Conservation (phyloP, 2,888 invertebrate genomes). For the Perdita meconis region DNA sequence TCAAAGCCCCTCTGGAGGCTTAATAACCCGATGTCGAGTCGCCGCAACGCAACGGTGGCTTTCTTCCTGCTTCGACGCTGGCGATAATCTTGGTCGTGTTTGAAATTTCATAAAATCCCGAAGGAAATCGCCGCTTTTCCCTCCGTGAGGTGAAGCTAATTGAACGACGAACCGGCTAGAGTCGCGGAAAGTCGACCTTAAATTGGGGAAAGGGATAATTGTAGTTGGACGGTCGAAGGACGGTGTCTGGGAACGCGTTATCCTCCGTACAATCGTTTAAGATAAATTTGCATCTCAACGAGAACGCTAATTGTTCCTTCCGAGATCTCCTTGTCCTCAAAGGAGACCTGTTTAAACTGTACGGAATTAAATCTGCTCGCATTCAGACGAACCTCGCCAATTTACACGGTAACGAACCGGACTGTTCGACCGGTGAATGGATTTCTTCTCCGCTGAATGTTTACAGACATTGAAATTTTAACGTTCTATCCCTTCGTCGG, state of each 20-base stretch:
- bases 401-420: not conserved
- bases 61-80: constrained; percentile 32
- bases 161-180: not conserved
- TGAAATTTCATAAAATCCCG: constrained; percentile 15
- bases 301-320: constrained; percentile 23
- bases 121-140: not conserved
- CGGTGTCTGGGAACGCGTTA: not conserved
- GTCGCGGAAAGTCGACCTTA: not conserved
- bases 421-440: constrained; percentile 5
- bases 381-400: not conserved
- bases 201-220: not conserved
- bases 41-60: constrained; percentile 42
- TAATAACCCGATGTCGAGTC: constrained; percentile 53
- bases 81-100: constrained; percentile 19
- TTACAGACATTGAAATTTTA: constrained; percentile 27
- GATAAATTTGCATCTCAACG: constrained; percentile 30
- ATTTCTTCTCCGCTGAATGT: not conserved
- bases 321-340: not conserved
- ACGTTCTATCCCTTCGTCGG: not conserved
- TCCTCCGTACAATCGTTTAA: not conserved
- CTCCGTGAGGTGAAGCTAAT: constrained; percentile 5
- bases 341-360: constrained; percentile 11
- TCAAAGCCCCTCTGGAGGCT: constrained; percentile 38
- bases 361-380: constrained; percentile 11
- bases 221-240: not conserved